Conservation (phyloP, 2,888 invertebrate genomes). For the Girardia tigrina region DNA sequence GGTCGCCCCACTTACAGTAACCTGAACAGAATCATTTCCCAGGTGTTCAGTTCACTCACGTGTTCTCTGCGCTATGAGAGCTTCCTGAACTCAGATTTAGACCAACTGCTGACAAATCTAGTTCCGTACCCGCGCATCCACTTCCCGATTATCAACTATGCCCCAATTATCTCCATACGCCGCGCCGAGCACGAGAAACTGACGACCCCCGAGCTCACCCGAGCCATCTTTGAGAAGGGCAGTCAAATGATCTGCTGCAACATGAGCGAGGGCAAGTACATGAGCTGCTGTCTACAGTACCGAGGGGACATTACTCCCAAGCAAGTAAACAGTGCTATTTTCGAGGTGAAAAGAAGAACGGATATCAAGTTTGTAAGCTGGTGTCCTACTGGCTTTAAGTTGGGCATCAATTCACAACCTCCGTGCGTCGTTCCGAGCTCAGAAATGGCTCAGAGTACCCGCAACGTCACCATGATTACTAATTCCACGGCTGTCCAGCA, state of each 20-base stretch:
- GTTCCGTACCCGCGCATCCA: conserved; percentile 60
- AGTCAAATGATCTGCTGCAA: conserved; percentile 42
- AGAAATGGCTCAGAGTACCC: conserved; percentile 58
- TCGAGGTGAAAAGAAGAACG: conserved; percentile 76
- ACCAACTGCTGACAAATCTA: conserved; percentile 51
- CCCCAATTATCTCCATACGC: conserved; percentile 42
- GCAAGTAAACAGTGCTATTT: conserved; percentile 44
- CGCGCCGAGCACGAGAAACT: conserved; percentile 44
- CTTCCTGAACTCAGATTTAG: conserved; percentile 52
- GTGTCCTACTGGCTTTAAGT: conserved; percentile 68
- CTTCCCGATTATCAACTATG: conserved; percentile 67
- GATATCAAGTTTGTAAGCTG: conserved; percentile 66
- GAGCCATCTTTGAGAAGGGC: conserved; percentile 43
- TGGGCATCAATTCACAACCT: conserved; percentile 53
- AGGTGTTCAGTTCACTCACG: conserved; percentile 56
- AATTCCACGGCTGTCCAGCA: conserved; percentile 53
- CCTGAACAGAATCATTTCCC: conserved; percentile 79
- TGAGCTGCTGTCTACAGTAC: conserved; percentile 39
- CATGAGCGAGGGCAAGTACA: conserved; percentile 39
- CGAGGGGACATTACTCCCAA: conserved; percentile 40
- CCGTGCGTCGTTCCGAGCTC: conserved; percentile 55
- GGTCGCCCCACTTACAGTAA: conserved; percentile 72
- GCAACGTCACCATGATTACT: conserved; percentile 52
- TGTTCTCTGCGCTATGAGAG: conserved; percentile 52
- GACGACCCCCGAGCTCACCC: conserved; percentile 43